Conservation (phyloP, 2,797 vertebrate genomes). For the Channa striata region DNA sequence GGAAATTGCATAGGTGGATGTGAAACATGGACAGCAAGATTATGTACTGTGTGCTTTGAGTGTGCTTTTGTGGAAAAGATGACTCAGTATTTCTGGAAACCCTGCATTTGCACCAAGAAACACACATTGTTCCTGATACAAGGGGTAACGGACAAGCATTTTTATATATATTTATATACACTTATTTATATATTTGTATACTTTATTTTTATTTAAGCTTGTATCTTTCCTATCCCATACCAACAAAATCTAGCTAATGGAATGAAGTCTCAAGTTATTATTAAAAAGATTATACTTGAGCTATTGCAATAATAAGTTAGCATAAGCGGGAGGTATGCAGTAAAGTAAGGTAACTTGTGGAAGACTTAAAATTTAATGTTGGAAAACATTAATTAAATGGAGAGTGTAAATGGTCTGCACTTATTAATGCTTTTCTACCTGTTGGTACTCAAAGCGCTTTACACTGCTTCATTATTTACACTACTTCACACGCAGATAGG, state of each 20-base stretch:
- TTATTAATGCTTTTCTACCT: no score
- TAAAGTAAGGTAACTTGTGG: neutral
- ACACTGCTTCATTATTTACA: no score
- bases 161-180: no score
- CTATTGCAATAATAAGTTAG: neutral
- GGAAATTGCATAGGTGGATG: neutral
- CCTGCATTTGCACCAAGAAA: neutral
- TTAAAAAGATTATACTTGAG: neutral
- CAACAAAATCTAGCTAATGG: neutral
- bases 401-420: no score
- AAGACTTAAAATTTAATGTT: neutral
- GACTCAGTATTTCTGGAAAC: slow-evolving; percentile 8
- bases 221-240: neutral
- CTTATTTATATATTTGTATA: no score
- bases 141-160: no score
- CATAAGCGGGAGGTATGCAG: neutral
- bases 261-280: no score
- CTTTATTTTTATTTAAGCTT: no score
- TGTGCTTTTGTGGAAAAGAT: slow-evolving; percentile 17
- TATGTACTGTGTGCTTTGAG: slow-evolving; percentile 1
- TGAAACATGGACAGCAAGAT: neutral
- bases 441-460: no score
- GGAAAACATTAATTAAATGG: neutral
- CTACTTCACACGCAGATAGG: no score
- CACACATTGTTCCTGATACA: neutral